Evolutionary conservation across 1,140 invertebrate genomes (phyloP), one percentile per base, ranked within the genome.

Genomic region (Diabrotica undecimpunctata): DNA sequence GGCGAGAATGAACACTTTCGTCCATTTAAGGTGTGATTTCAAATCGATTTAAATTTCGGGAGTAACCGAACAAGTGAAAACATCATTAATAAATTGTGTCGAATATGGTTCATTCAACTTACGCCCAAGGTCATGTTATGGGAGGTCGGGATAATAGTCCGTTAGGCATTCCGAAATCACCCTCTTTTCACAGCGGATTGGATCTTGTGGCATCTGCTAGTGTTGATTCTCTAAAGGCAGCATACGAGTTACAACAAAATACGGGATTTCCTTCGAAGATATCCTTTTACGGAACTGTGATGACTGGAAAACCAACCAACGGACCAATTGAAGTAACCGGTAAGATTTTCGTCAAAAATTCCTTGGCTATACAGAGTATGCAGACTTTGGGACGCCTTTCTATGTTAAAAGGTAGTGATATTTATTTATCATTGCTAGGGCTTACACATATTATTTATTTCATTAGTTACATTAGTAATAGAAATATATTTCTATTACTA

Each of bases 111-210:
- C 76, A 78, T 72, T 78, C 75, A 57, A 77, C 74, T 54, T 77
- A 83, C 80, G 82, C 82, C 73, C 82, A 83, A 71, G 81, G 82
- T 70, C 80, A 81, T 72, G 81, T 80, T 70, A 79, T 82, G 72
- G 79, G 77, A 72, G 83, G 84, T 68, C 81, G 82, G 58, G 81
- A 84, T 70, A 79, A 81, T 72, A 83, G 82, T 70, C 81, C 82
- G 59, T 79, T 87, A 74, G 88, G 89, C 57, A 86, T 92, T 74
- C 91, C 90, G 58, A 92, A 92, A 79, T 92, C 90, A 69, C 91
- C 91, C 41, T 92, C 90, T 74, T 92, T 92, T 78, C 90, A 92
- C 75, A 90, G 90, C 77, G 90, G 89, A 38, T 81, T 92, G 64
- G 90, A 92, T 75, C 84, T 89, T 70, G 87, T 90, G 70, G 88